These are phyloP conservation scores for Geotrypetes seraphini DNA, from an alignment of 2,797 vertebrate species.

Conservation along the genomic window DNA sequence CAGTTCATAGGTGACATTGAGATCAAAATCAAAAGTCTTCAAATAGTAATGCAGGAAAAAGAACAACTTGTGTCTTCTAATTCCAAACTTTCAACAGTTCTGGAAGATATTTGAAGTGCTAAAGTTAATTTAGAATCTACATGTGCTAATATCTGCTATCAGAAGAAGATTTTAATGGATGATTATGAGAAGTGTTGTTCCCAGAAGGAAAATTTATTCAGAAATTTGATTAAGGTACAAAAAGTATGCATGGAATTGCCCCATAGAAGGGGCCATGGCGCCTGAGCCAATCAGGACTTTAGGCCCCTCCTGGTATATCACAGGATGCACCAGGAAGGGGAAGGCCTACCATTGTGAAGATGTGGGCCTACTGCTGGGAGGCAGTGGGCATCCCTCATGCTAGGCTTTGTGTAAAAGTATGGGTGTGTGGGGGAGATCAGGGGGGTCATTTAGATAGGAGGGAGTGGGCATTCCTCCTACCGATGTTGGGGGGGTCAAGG, in stretches of 20 bases:
- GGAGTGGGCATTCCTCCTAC: no score
- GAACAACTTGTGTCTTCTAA: conserved; percentile 49
- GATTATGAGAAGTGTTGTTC: conserved; percentile 48
- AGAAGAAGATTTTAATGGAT: conserved; percentile 43
- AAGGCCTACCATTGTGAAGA: no score
- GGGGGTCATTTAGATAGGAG: no score
- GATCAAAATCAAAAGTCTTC: conserved; percentile 51
- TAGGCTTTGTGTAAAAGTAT: no score
- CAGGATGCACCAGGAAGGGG: no score
- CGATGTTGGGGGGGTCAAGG: no score
- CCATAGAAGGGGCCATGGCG: no score
- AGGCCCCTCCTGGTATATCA: no score
- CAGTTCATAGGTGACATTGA: conserved; percentile 42
- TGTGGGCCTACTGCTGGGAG: no score
- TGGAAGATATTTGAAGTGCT: conserved; percentile 53
- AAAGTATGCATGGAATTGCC: conserved; percentile 52
- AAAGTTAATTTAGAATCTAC: conserved; percentile 42
- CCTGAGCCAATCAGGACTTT: no score
- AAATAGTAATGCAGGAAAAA: conserved; percentile 42
- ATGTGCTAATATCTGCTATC: conserved; percentile 31
- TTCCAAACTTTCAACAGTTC: conserved; percentile 38
- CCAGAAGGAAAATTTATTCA: conserved; percentile 49
- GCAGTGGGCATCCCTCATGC: no score
- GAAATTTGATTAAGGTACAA: conserved; percentile 43
- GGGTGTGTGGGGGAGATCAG: no score